phyloP scores from a whole-genome alignment of 2,888 invertebrate genomes.

The Liodrosophila aerea region DNA sequence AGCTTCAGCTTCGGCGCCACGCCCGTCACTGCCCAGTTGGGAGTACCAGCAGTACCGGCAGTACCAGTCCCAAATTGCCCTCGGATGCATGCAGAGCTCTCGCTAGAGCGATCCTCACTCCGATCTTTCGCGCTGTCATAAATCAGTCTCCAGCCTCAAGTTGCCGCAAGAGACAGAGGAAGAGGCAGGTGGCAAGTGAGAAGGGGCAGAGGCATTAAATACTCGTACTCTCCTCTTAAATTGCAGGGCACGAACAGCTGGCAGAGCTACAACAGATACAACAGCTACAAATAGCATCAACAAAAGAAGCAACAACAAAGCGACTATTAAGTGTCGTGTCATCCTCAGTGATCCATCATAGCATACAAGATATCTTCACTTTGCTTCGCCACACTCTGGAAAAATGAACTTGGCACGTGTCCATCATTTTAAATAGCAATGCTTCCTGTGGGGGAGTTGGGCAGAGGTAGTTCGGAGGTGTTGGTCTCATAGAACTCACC shows the following conservation, averaged over 20 bases:
- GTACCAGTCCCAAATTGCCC: conserved; percentile 60
- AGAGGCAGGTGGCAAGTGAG: background rate
- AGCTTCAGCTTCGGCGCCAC: conserved; percentile 58
- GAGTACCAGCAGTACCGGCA: conserved; percentile 4
- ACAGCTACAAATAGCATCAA: conserved; percentile 25
- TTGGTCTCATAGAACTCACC: conserved; percentile 40
- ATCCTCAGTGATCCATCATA: conserved; percentile 73
- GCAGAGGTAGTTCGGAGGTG: background rate
- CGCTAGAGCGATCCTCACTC: conserved; percentile 33
- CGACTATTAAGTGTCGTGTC: conserved; percentile 71
- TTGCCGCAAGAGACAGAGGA: conserved; percentile 39
- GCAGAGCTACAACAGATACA: conserved; percentile 31
- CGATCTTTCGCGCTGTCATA: conserved; percentile 68
- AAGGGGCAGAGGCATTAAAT: conserved; percentile 60
- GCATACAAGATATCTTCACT: conserved; percentile 47
- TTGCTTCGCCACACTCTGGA: conserved; percentile 8
- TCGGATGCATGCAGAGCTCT: conserved; percentile 41
- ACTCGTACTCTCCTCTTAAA: conserved; percentile 64
- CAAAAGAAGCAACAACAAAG: conserved; percentile 45
- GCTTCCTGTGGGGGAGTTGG: conserved; percentile 42
- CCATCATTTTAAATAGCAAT: conserved; percentile 54
- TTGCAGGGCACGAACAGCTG: conserved; percentile 67
- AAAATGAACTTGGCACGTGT: conserved; percentile 72
- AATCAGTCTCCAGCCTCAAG: conserved; percentile 65
- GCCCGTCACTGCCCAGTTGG: conserved; percentile 53